phyloP scores from a whole-genome alignment of 2,797 vertebrate species.

The Pseudochirops corinnae region DNA sequence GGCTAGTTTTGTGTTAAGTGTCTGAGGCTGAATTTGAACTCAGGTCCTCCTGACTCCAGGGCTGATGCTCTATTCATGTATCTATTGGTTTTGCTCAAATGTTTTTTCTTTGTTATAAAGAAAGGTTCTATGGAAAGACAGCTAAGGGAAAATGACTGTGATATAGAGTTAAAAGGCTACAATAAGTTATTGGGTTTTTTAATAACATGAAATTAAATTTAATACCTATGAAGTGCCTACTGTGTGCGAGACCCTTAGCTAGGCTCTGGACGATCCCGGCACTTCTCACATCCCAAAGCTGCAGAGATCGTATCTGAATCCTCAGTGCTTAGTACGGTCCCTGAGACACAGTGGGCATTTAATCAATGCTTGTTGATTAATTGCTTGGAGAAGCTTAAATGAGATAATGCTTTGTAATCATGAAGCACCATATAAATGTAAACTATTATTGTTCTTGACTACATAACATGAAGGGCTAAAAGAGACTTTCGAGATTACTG shows the following conservation, averaged over 20 bases:
- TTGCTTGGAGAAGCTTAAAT: neutral
- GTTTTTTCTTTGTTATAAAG: neutral
- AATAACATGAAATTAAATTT: neutral
- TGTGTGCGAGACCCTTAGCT: accelerated
- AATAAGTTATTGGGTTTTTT: neutral
- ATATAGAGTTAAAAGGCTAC: neutral
- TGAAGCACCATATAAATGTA: neutral
- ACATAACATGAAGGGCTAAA: neutral
- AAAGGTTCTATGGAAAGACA: neutral
- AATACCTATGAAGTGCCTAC: neutral
- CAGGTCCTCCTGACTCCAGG: too few relatives aligned
- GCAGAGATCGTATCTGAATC: neutral
- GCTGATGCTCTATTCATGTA: too few relatives aligned
- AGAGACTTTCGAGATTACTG: neutral
- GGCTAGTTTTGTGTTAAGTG: too few relatives aligned
- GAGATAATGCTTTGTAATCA: neutral
- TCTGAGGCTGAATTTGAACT: too few relatives aligned
- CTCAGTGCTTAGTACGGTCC: neutral
- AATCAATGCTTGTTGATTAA: neutral
- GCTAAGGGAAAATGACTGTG: neutral
- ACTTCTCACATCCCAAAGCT: neutral
- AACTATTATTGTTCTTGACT: neutral
- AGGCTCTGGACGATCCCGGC: neutral
- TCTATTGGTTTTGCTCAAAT: too few relatives aligned
- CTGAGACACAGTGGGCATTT: neutral